Base-by-base conservation (phyloP, 2,797 vertebrate genomes). In the Enteromius fasciolatus region DNA sequence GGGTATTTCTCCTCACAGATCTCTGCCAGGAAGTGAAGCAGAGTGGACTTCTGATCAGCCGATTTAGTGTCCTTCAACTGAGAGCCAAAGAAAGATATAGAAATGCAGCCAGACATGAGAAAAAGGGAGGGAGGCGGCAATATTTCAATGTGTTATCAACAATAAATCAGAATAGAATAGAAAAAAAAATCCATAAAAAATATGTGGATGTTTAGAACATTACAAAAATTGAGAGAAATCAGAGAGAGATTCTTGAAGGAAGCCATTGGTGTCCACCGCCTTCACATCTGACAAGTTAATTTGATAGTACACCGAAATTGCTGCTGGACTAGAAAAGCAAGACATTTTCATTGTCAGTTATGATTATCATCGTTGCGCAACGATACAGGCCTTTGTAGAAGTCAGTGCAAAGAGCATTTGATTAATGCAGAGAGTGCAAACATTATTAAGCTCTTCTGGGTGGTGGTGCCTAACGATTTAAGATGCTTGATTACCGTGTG, bases 11-110 rank as follows among this genome's bases (percentile, higher is more conserved):
- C 96, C 91, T 99, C 98, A 90, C 97, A 99, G 3, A 97, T 88
- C 90, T 97, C 94, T 18, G 95, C 96, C 41, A 99, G 92, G 90
- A 99, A 99, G 93, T 99, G 97, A 39, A 99, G 96, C 41, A 99
- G 90, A 0, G 98, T 99, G 78, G 94, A 96, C 91, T 95, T 97
- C 90, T 99, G 98, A 93, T 99, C 97, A 36, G 94, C 93, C 0
- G 98, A 98, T 87, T 98, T 99, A 0, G 97, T 99, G 89, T 99
- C 98, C 86, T 97, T 99, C 18, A 99, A 89, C 98, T 99, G 91
- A 28, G 1, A 74, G 61, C 36, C 28, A 39, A 20, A 77, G n/a
- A 76, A 5, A 84, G 28, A 72, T 8, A 15, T 5, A 66, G 44
- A 39, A 20, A 67, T 20, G 12, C 41, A 66, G 9, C 67, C 18